Conservation (phyloP, 2,113 vertebrate species). For the Malurus elegans region DNA sequence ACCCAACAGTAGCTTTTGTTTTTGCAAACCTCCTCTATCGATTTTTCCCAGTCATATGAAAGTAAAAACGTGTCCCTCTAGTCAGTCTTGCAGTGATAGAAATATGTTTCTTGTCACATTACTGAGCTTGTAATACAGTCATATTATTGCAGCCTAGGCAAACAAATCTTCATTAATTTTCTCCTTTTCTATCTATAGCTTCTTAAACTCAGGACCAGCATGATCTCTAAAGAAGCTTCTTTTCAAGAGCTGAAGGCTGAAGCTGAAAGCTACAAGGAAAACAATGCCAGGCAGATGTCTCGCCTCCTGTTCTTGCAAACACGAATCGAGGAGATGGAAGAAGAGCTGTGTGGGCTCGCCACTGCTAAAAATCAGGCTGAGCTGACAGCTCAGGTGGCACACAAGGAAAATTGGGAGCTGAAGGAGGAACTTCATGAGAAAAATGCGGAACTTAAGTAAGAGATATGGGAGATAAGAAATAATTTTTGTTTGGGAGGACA, state of each 20-base stretch:
- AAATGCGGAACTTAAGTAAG: conserved; percentile 74
- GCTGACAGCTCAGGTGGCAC: conserved; percentile 41
- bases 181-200: conserved; percentile 60
- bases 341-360: conserved; percentile 53
- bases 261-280: conserved; percentile 74
- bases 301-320: conserved; percentile 73
- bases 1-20: background rate
- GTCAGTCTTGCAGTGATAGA: background rate
- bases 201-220: conserved; percentile 68
- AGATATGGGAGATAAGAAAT: background rate
- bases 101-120: background rate
- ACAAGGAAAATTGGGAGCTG: conserved; percentile 73
- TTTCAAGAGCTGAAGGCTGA: conserved; percentile 76
- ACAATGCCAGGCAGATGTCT: conserved; percentile 75
- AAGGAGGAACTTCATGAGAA: conserved; percentile 64
- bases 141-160: background rate
- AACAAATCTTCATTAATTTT: background rate
- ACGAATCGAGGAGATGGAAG: conserved; percentile 73
- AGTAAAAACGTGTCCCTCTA: background rate
- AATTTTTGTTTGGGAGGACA: background rate
- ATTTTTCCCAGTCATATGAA: background rate
- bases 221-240: conserved; percentile 71
- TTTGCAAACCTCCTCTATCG: background rate
- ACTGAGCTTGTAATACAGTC: background rate
- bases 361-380: conserved; percentile 70